phyloP scores from a whole-genome alignment of 2,888 invertebrate species.

The Drosophila niveifrons region DNA sequence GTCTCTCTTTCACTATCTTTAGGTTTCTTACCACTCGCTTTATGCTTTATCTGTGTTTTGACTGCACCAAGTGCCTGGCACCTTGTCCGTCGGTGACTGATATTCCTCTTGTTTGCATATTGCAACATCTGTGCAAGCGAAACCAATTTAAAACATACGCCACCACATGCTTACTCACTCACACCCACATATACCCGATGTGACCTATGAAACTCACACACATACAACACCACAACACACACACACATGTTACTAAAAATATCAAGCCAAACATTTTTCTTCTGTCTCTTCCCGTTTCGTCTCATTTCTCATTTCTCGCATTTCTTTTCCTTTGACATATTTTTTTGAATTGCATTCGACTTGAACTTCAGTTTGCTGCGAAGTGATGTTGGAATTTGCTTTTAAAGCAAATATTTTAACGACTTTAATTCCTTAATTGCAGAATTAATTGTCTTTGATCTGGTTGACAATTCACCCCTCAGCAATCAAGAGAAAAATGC shows the following conservation, averaged over 20 bases:
- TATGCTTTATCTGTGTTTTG: slow-evolving; percentile 13
- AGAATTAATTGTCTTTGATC: slow-evolving; percentile 51
- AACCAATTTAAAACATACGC: slow-evolving; percentile 74
- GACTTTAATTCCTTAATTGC: slow-evolving; percentile 49
- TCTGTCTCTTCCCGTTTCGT: slow-evolving; percentile 11
- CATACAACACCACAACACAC: slow-evolving; percentile 12
- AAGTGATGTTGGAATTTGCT: slow-evolving; percentile 4
- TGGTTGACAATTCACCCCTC: slow-evolving; percentile 6
- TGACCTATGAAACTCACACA: slow-evolving; percentile 9
- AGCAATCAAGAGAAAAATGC: background rate
- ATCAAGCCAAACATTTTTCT: slow-evolving; percentile 46
- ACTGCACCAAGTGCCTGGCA: slow-evolving; percentile 43
- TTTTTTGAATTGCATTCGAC: slow-evolving; percentile 33
- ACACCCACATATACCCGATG: slow-evolving; percentile 13
- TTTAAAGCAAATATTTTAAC: slow-evolving; percentile 31
- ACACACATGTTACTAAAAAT: slow-evolving; percentile 62
- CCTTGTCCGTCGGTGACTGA: slow-evolving; percentile 65
- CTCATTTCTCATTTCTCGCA: slow-evolving; percentile 21
- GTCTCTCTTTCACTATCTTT: background rate
- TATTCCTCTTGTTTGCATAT: slow-evolving; percentile 76
- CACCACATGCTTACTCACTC: slow-evolving; percentile 57
- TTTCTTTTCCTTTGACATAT: slow-evolving; percentile 25
- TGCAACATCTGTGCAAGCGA: slow-evolving; percentile 77
- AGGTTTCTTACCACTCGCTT: slow-evolving; percentile 2
- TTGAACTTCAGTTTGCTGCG: slow-evolving; percentile 8